phyloP scores from a whole-genome alignment of 30 jellyfish, hydroid and myxozoan species.

The Pseudorhiza aurosa region DNA sequence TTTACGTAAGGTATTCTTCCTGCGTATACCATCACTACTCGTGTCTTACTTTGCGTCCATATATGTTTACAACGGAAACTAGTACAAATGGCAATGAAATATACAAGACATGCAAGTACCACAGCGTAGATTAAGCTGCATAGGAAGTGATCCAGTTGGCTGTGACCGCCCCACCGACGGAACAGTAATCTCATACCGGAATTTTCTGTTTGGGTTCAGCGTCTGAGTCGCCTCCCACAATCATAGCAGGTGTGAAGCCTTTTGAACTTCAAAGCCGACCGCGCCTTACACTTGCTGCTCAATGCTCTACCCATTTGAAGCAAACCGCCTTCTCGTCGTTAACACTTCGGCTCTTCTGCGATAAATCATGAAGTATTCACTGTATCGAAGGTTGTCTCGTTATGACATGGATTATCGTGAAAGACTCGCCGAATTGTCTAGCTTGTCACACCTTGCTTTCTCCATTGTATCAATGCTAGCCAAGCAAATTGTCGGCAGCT shows the following conservation, averaged over 20 bases:
- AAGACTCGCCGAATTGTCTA: constrained; percentile 47
- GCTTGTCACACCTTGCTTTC: constrained; percentile 5
- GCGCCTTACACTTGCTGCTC: constrained; percentile 4
- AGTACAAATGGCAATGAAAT: no score
- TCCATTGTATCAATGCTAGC: background rate
- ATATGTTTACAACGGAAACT: no score
- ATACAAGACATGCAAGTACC: no score
- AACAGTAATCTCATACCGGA: background rate
- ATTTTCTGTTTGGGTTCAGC: background rate
- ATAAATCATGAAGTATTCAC: background rate
- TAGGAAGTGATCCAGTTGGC: no score
- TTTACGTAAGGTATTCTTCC: no score
- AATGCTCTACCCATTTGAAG: background rate
- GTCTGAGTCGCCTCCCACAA: constrained; percentile 30
- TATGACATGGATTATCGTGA: constrained; percentile 3
- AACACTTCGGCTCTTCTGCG: constrained; percentile 47
- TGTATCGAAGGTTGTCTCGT: constrained; percentile 8
- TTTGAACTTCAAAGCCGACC: constrained; percentile 13
- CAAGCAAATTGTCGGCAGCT: background rate
- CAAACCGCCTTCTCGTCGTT: constrained; percentile 36
- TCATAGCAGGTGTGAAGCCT: constrained; percentile 12
- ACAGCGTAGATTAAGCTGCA: no score
- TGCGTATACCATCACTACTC: no score
- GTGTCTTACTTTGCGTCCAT: no score
- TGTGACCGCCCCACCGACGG: background rate